These are phyloP conservation scores for Dendroctonus valens DNA, from an alignment of 1,140 invertebrate genomes.

Conservation along the genomic window DNA sequence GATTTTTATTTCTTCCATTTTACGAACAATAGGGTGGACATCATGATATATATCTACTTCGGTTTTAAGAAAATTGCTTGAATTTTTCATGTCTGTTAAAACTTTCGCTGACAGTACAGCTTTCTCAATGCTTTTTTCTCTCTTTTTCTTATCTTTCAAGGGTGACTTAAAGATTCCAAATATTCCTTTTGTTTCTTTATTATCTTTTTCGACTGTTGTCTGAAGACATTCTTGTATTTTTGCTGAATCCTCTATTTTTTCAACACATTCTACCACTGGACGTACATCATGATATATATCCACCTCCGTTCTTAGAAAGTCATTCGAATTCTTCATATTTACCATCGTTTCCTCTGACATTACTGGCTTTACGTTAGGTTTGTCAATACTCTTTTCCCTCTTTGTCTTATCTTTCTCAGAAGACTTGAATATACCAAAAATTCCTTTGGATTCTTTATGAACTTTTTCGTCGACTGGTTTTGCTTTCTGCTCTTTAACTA, in stretches of 20 bases:
- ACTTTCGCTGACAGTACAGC: constrained; percentile 7
- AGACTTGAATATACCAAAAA: constrained; percentile 23
- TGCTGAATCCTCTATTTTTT: background rate
- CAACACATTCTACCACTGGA: background rate
- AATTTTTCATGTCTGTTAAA: constrained; percentile 16
- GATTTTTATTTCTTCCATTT: no score
- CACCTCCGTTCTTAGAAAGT: constrained; percentile 40
- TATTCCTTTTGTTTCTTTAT: constrained; percentile 17
- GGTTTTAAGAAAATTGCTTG: constrained; percentile 21
- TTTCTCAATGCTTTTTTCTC: constrained; percentile 19
- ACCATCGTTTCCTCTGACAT: constrained; percentile 2
- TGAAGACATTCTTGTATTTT: background rate
- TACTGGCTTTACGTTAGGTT: constrained; percentile 4
- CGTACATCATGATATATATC: constrained; percentile 37
- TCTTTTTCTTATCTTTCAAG: constrained; percentile 26
- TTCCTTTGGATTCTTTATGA: constrained; percentile 21
- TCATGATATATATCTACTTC: constrained; percentile 34
- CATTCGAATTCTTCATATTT: background rate
- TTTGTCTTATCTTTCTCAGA: background rate
- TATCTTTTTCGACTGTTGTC: constrained; percentile 4
- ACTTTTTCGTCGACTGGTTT: background rate
- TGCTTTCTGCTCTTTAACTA: background rate
- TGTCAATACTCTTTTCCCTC: background rate
- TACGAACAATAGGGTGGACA: constrained; percentile 15
- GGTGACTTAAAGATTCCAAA: constrained; percentile 23